Conservation (phyloP, 2,797 vertebrate species). For the Pseudomugil tenellus region DNA sequence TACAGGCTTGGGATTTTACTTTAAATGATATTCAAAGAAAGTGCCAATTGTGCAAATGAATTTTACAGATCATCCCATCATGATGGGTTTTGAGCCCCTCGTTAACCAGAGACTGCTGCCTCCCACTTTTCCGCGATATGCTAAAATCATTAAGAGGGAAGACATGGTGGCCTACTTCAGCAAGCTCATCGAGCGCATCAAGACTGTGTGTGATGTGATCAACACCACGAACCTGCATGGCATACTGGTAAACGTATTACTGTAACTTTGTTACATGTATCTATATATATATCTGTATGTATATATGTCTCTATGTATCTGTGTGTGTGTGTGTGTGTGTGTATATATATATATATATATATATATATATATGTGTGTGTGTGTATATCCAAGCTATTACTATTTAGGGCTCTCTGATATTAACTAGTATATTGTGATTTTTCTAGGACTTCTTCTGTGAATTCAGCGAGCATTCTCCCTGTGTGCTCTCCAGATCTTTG, state of each 20-base stretch:
- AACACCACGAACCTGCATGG: conserved; percentile 96
- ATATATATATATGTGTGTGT: no score
- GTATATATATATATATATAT: background rate
- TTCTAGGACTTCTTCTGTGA: conserved; percentile 97
- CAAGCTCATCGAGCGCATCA: conserved; percentile 96
- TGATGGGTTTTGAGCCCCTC: conserved; percentile 99
- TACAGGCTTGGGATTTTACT: background rate
- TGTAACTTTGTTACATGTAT: no score
- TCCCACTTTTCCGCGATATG: conserved; percentile 97
- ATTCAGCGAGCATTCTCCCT: conserved; percentile 98
- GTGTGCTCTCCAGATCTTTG: conserved; percentile 96
- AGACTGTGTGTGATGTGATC: conserved; percentile 96
- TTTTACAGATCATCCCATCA: conserved; percentile 94
- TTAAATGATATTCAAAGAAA: background rate
- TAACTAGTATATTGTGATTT: conserved; percentile 20
- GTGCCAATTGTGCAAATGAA: background rate
- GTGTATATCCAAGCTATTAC: background rate
- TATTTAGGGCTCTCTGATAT: background rate
- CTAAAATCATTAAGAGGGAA: conserved; percentile 99
- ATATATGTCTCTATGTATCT: no score
- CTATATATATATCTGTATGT: no score
- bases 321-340: background rate
- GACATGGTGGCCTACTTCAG: conserved; percentile 98
- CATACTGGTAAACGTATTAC: conserved; percentile 86
- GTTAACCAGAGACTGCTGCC: conserved; percentile 98